A percentile compares a stretch with the other conserved stretches of the same genome.
phyloP scores from a whole-genome alignment of 2,888 invertebrate species.

The Alcis repandata region DNA sequence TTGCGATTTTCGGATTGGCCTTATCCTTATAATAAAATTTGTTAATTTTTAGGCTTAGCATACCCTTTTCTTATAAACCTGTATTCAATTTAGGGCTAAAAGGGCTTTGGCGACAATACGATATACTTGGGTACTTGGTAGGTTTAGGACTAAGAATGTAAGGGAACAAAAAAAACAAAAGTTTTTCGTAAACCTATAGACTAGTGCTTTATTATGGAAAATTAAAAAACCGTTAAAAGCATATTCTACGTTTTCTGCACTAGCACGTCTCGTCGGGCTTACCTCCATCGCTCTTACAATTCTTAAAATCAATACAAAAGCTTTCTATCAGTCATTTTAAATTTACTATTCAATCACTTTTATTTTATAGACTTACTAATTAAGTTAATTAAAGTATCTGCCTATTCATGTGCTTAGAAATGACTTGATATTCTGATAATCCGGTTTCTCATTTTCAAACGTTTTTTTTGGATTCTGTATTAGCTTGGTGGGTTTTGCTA shows the following conservation, averaged over 20 bases:
- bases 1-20: too few relatives aligned
- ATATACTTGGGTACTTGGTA: too few relatives aligned
- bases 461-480: background rate
- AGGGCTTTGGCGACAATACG: too few relatives aligned
- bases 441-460: background rate
- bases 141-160: too few relatives aligned
- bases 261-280: constrained; percentile 5
- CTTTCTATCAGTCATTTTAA: constrained; percentile 32
- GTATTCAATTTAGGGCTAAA: too few relatives aligned
- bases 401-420: background rate
- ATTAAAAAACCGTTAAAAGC: background rate
- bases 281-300: background rate
- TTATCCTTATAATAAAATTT: too few relatives aligned
- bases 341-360: constrained; percentile 4
- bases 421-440: background rate
- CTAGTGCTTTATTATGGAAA: constrained; percentile 33
- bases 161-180: constrained; percentile 2
- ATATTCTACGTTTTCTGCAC: background rate
- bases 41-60: too few relatives aligned
- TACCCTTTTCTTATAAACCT: too few relatives aligned
- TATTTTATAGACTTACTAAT: background rate
- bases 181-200: constrained; percentile 30
- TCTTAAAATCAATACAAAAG: constrained; percentile 22
- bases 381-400: background rate
- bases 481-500: too few relatives aligned